Conservation (phyloP, 2,113 vertebrate genomes). For the Phylloscopus trochiloides region DNA sequence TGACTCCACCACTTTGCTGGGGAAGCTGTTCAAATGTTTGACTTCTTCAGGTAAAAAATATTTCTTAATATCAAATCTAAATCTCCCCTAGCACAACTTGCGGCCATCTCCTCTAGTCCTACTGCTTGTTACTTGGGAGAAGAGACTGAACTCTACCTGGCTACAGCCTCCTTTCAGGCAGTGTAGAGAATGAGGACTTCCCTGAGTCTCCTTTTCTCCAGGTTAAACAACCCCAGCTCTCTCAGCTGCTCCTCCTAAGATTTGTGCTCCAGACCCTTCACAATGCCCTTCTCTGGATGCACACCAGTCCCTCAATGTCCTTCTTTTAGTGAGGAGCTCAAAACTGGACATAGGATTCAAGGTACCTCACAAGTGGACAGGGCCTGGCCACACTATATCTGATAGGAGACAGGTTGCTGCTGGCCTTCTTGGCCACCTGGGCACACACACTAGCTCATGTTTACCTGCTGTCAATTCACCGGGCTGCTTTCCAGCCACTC, state of each 20-base stretch:
- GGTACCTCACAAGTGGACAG: not conserved
- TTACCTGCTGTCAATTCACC: not conserved
- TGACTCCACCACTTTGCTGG: not conserved
- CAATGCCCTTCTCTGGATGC: not conserved
- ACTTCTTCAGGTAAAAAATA: not conserved
- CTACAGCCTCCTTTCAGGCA: not conserved
- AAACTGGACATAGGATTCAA: not conserved
- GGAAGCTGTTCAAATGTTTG: not conserved
- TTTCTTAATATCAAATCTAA: not conserved
- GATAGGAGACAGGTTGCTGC: rapidly evolving
- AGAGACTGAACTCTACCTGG: not conserved
- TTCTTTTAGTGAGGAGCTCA: not conserved
- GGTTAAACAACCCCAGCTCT: not conserved
- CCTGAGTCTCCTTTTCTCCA: not conserved
- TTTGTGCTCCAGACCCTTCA: not conserved
- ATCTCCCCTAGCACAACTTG: not conserved
- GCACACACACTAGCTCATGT: not conserved
- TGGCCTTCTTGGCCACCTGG: not conserved
- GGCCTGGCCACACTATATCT: not conserved
- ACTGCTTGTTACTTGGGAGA: not conserved
- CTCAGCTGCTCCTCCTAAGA: not conserved
- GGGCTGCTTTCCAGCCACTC: not conserved
- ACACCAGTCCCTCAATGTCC: not conserved
- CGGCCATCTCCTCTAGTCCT: not conserved
- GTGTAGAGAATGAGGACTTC: rapidly evolving